Conservation (phyloP, 2,888 invertebrate species). For the Coremacera marginata region DNA sequence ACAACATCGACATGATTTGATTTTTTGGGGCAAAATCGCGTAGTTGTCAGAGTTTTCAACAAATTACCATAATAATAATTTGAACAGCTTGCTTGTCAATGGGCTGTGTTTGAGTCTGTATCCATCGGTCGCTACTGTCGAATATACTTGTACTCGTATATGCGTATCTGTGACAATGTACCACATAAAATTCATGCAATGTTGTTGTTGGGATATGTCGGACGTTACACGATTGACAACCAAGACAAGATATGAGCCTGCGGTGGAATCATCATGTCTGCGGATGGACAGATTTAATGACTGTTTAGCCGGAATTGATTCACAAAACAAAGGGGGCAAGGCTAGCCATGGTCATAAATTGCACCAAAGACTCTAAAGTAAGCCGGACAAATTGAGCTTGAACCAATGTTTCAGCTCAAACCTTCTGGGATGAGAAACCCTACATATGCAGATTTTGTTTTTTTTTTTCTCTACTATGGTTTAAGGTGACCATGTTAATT, state of each 20-base stretch:
- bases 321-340: not conserved
- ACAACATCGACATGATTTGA: not conserved
- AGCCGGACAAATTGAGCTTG: not conserved
- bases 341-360: not conserved
- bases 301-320: constrained; percentile 31
- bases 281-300: constrained; percentile 41
- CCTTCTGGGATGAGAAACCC: not conserved
- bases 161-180: constrained; percentile 19
- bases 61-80: constrained; percentile 46
- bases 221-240: constrained; percentile 18
- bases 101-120: not conserved
- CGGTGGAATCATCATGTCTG: constrained; percentile 37
- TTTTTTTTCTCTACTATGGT: too few relatives aligned
- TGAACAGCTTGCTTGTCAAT: constrained; percentile 15
- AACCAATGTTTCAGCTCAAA: too few relatives aligned
- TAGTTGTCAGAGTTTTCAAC: constrained; percentile 40
- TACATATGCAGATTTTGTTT: not conserved
- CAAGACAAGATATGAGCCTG: constrained; percentile 11
- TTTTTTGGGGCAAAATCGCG: constrained; percentile 38
- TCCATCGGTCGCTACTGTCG: not conserved
- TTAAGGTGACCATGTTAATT: too few relatives aligned
- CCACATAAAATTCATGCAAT: not conserved
- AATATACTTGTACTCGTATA: not conserved
- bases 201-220: not conserved
- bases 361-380: not conserved